phyloP scores from a whole-genome alignment of 2,113 vertebrate genomes.

The Ictalurus furcatus region DNA sequence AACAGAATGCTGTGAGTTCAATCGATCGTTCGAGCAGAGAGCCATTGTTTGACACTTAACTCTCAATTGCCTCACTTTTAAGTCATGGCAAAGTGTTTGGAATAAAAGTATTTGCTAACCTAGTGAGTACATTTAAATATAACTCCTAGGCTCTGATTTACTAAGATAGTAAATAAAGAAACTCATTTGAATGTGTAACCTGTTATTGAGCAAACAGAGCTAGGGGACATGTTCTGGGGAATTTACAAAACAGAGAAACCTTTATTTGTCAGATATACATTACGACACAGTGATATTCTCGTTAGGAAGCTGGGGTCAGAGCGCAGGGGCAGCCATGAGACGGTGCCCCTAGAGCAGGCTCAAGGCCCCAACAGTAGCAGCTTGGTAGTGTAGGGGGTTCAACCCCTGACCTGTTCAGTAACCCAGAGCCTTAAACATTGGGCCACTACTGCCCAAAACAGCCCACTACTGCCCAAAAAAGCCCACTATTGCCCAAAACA shows the following conservation, averaged over 20 bases:
- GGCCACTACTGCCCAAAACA: too few relatives aligned
- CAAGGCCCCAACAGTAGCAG: too few relatives aligned
- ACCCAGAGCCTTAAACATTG: too few relatives aligned
- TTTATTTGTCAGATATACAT: too few relatives aligned
- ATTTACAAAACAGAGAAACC: neutral
- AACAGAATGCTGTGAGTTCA: neutral
- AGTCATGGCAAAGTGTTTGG: neutral
- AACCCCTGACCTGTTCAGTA: too few relatives aligned
- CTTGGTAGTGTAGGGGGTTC: too few relatives aligned
- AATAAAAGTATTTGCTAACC: neutral
- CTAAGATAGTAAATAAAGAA: neutral
- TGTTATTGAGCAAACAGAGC: neutral
- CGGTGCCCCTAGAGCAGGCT: too few relatives aligned
- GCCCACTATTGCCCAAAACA: too few relatives aligned
- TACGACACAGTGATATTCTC: too few relatives aligned
- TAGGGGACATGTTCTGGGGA: neutral
- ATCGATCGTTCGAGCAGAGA: neutral
- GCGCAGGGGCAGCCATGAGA: too few relatives aligned
- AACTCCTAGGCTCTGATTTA: neutral
- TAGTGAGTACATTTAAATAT: neutral
- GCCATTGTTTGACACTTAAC: neutral
- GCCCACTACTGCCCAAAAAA: neutral
- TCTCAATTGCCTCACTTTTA: neutral
- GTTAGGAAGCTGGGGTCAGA: too few relatives aligned
- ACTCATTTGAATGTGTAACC: neutral